Evolutionary conservation across 2,888 invertebrate genomes (phyloP).

Genomic region (Chalcis sispes): DNA sequence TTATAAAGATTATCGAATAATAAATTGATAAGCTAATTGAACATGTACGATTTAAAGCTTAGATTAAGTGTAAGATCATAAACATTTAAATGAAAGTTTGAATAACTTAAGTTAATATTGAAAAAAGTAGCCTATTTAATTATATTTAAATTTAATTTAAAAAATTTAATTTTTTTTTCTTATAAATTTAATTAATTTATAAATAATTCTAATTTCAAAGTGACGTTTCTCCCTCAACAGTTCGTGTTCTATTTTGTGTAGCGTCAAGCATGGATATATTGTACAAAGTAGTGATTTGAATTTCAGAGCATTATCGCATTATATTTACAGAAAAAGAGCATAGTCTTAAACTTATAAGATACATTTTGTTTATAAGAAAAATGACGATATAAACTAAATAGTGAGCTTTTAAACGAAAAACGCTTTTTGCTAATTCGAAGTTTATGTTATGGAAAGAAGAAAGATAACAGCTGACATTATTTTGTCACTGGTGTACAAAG

Average conservation of each 20-base stretch:
- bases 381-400: slow-evolving; percentile 15
- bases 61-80: neutral
- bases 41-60: no score
- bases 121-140: neutral
- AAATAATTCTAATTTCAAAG: slow-evolving; percentile 24
- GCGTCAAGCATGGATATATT: slow-evolving; percentile 36
- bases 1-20: neutral
- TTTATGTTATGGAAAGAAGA: slow-evolving; percentile 23
- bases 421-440: slow-evolving; percentile 3
- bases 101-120: neutral
- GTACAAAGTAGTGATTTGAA: slow-evolving; percentile 47
- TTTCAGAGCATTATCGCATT: slow-evolving; percentile 51
- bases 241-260: slow-evolving; percentile 23
- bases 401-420: slow-evolving; percentile 7
- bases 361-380: no score
- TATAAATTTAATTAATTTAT: neutral
- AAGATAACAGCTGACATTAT: slow-evolving; percentile 47
- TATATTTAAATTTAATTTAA: neutral
- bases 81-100: neutral
- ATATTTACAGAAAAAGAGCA: slow-evolving; percentile 38
- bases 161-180: neutral
- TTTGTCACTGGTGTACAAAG: slow-evolving; percentile 32
- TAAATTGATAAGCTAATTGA: no score
- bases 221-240: slow-evolving; percentile 25
- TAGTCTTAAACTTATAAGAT: slow-evolving; percentile 9